Conservation (phyloP, 2,797 vertebrate genomes). For the Neostethus bicornis region DNA sequence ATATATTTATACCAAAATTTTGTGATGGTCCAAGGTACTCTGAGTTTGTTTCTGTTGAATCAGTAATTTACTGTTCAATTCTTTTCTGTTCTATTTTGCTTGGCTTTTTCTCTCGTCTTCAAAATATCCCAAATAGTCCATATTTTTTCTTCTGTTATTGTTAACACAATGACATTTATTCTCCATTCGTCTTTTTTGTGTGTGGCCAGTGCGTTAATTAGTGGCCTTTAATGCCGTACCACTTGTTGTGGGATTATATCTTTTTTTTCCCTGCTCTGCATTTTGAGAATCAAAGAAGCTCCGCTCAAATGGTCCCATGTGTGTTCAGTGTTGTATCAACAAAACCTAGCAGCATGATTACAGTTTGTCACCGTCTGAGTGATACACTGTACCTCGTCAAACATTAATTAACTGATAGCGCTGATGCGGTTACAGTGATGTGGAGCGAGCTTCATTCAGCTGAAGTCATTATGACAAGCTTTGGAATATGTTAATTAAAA, state of each 20-base stretch:
- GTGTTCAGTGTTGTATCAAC: constrained; percentile 74
- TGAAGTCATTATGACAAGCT: constrained; percentile 53
- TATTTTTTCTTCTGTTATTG: constrained; percentile 44
- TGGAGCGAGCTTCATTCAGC: constrained; percentile 38
- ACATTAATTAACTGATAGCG: constrained; percentile 80
- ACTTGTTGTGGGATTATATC: constrained; percentile 75
- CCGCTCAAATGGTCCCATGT: constrained; percentile 66
- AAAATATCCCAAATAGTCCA: constrained; percentile 37
- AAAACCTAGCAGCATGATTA: constrained; percentile 66
- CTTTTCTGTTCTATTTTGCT: not conserved
- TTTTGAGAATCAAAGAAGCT: constrained; percentile 71
- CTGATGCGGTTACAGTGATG: constrained; percentile 53
- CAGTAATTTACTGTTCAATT: constrained; percentile 20
- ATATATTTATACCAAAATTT: too few relatives aligned
- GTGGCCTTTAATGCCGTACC: constrained; percentile 67
- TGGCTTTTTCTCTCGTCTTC: constrained; percentile 9
- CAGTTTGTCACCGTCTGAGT: constrained; percentile 70
- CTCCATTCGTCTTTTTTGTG: constrained; percentile 40
- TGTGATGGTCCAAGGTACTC: constrained; percentile 35
- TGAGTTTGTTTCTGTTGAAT: constrained; percentile 44
- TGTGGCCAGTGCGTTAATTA: constrained; percentile 71
- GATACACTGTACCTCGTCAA: constrained; percentile 77
- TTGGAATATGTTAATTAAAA: constrained; percentile 62
- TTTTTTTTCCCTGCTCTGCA: constrained; percentile 42
- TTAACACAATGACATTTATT: constrained; percentile 50